phyloP scores from a whole-genome alignment of 2,113 vertebrate genomes.

The Perca fluviatilis region DNA sequence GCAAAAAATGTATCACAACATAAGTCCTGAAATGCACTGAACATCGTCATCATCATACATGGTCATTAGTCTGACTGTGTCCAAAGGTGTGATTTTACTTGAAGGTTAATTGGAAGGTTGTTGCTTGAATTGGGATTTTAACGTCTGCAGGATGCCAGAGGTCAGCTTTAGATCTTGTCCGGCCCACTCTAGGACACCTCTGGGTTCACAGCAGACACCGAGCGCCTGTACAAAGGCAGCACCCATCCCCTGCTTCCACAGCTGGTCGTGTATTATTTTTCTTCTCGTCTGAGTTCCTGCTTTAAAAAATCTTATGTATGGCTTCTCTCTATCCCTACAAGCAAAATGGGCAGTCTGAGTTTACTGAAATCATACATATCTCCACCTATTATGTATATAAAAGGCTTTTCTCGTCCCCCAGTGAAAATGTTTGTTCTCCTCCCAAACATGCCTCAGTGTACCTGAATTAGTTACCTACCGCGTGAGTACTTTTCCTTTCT shows the following conservation, averaged over 20 bases:
- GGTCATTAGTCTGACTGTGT: constrained; percentile 12
- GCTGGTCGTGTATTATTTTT: constrained; percentile 16
- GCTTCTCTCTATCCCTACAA: constrained; percentile 24
- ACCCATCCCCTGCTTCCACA: constrained; percentile 41
- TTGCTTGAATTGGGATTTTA: constrained; percentile 36
- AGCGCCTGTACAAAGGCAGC: constrained; percentile 53
- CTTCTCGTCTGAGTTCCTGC: constrained; percentile 40
- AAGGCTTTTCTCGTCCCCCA: constrained; percentile 54
- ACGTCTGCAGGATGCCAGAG: constrained; percentile 37
- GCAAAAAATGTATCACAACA: constrained; percentile 12
- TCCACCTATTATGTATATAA: constrained; percentile 75
- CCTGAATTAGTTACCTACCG: constrained; percentile 62
- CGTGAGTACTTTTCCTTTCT: constrained; percentile 63
- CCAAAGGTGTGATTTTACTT: constrained; percentile 43
- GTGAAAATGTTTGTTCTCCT: constrained; percentile 63
- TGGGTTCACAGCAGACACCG: constrained; percentile 43
- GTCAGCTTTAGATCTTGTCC: constrained; percentile 48
- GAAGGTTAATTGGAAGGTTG: constrained; percentile 50
- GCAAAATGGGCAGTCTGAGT: constrained; percentile 46
- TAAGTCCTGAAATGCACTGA: constrained; percentile 33
- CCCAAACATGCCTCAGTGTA: constrained; percentile 64
- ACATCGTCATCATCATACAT: constrained; percentile 26
- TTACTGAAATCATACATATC: constrained; percentile 72
- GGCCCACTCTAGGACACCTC: constrained; percentile 32
- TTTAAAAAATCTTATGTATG: constrained; percentile 58